These are phyloP conservation scores for Labeo rohita DNA, from an alignment of 2,113 vertebrate genomes.

Conservation along the genomic window DNA sequence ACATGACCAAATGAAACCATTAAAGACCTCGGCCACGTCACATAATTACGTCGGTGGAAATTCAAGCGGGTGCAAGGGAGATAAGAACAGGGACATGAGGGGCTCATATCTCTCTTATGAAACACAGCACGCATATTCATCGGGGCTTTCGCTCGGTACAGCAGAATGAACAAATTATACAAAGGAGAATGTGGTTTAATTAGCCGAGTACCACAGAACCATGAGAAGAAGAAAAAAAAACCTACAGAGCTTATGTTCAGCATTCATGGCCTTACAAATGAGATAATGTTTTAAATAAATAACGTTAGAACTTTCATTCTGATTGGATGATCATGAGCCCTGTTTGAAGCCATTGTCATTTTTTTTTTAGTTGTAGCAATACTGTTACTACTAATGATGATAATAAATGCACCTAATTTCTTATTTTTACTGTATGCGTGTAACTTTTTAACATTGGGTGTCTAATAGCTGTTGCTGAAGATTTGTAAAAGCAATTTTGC, in stretches of 20 bases:
- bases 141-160: conserved; percentile 62
- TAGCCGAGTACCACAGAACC: conserved; percentile 65
- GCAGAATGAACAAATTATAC: conserved; percentile 62
- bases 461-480: not conserved
- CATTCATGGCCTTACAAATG: conserved; percentile 10
- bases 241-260: conserved; percentile 59
- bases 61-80: conserved; percentile 68
- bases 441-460: not conserved
- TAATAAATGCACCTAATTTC: not conserved
- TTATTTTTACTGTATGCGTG: not conserved
- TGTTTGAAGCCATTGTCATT: not conserved
- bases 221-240: conserved; percentile 61
- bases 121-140: conserved; percentile 64
- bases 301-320: not conserved
- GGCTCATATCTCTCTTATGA: conserved; percentile 36
- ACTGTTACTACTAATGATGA: not conserved
- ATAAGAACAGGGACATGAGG: conserved; percentile 64
- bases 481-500: not conserved
- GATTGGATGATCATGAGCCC: not conserved
- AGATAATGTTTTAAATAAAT: conserved; percentile 68
- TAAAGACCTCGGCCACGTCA: conserved; percentile 65
- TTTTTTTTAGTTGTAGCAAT: not conserved
- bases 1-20: conserved; percentile 68
- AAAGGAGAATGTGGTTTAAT: conserved; percentile 72
- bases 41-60: conserved; percentile 68